phyloP scores from a whole-genome alignment of 2,888 invertebrate species.

The Tinea trinotella region DNA sequence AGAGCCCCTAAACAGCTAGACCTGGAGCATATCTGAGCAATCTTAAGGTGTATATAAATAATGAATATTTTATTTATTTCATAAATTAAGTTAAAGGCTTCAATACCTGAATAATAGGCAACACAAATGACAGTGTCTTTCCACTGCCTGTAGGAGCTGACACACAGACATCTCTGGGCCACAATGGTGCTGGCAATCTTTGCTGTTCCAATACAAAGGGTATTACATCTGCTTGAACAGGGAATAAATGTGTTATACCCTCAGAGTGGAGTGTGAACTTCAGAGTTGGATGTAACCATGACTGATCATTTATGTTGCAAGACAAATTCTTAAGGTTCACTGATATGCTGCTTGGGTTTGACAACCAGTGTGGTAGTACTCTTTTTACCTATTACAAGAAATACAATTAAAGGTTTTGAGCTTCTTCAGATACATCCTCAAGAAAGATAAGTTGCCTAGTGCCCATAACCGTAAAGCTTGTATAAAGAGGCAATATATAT shows the following conservation, averaged over 20 bases:
- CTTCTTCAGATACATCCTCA: too few species aligned
- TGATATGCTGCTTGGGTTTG: constrained; percentile 84
- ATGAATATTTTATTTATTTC: too few species aligned
- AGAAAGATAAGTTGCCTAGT: too few species aligned
- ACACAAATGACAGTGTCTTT: constrained; percentile 94
- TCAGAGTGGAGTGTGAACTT: constrained; percentile 76
- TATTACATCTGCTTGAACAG: constrained; percentile 85
- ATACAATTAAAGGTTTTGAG: too few species aligned
- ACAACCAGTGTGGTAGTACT: constrained; percentile 90
- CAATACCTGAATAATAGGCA: constrained; percentile 87
- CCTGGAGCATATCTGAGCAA: too few species aligned
- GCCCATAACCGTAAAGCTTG: too few species aligned
- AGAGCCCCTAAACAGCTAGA: too few species aligned
- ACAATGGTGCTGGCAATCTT: constrained; percentile 70
- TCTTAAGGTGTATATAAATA: too few species aligned
- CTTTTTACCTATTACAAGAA: constrained; percentile 75
- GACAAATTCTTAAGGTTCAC: constrained; percentile 75
- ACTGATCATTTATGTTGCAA: constrained; percentile 67
- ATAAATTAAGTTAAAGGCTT: too few species aligned
- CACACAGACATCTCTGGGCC: constrained; percentile 93
- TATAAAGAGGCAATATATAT: too few species aligned
- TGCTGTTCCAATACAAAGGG: constrained; percentile 81
- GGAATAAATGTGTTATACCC: constrained; percentile 85
- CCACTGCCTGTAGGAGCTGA: constrained; percentile 98
- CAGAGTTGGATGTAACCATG: constrained; percentile 75